Base-by-base conservation (phyloP, 2,113 vertebrate species). In the Marmota monax region DNA sequence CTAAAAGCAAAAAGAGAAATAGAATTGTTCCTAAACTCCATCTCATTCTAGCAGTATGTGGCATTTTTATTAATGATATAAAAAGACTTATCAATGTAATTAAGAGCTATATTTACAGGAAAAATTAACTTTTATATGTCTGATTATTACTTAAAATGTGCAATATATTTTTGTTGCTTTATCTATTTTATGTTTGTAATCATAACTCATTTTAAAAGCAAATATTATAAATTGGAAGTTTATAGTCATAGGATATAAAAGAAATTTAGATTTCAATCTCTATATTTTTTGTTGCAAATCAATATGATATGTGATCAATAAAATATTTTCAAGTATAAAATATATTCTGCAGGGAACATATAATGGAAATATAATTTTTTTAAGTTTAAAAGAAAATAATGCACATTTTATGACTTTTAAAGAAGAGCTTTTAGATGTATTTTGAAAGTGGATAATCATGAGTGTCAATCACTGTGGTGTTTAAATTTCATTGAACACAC, bases 141-240 rank as follows among this genome's bases (percentile, higher is more conserved):
- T 95, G 91, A 96, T 96, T 94, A 93, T 96, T 96, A 91, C 65
- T 97, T 95, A 96, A 70, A 53, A 56, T 87, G 4, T 61, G 16
- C 10, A 82, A 42, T 88, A 39, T 89, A 96, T 89, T 90, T 96
- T 61, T 88, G 39, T 82, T 89, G 37, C 78, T 93, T 96, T 77
- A 72, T 69, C 88, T 94, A 90, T 96, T 95, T 90, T 96, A 90
- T 39, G 39, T 48, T 96, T 84, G 14, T 63, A 86, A 93, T 91
- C 22, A 77, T 94, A 96, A 94, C 51, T 96, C 72, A 96, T 83
- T 92, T 65, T 70, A 63, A 91, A 82, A 95, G 73, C 90, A 95
- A 92, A 77, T 97, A 84, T 73, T 94, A 95, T 79, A 96, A 86
- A 45, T 63, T 53, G 23, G 78, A 93, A 39, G 42, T 95, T 96